These are phyloP conservation scores for Boloria selene DNA, from an alignment of 2,888 invertebrate genomes.

Conservation along the genomic window DNA sequence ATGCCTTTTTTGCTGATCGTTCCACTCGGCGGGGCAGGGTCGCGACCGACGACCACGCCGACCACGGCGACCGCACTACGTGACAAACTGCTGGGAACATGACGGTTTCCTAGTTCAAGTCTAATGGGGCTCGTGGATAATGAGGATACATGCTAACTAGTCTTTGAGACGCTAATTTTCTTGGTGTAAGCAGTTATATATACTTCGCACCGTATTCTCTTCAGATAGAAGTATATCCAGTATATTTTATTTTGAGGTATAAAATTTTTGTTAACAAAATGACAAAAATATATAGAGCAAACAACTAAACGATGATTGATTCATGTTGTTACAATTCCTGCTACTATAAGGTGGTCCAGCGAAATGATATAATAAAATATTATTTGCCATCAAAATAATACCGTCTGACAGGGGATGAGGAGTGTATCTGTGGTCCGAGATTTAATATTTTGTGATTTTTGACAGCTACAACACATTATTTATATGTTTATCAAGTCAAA, in stretches of 20 bases:
- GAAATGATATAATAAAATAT: slow-evolving; percentile 28
- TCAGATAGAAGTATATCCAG: no score
- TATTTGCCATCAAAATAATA: slow-evolving; percentile 26
- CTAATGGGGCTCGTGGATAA: slow-evolving; percentile 34
- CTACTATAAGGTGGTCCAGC: slow-evolving; percentile 31
- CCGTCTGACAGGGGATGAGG: slow-evolving; percentile 30
- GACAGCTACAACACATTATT: slow-evolving; percentile 46
- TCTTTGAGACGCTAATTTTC: slow-evolving; percentile 20
- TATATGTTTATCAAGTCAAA: slow-evolving; percentile 47
- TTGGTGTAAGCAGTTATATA: slow-evolving; percentile 2
- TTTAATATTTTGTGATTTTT: slow-evolving; percentile 44
- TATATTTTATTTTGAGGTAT: not conserved
- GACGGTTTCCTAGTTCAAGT: slow-evolving; percentile 55
- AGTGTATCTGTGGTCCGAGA: slow-evolving; percentile 32
- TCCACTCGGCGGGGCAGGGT: slow-evolving; percentile 63
- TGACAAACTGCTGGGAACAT: slow-evolving; percentile 64
- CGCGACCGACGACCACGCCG: slow-evolving; percentile 55
- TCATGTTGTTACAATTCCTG: slow-evolving; percentile 12
- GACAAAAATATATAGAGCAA: slow-evolving; percentile 1
- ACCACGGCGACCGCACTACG: slow-evolving; percentile 54
- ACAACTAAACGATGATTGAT: slow-evolving; percentile 14
- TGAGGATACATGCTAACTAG: slow-evolving; percentile 33
- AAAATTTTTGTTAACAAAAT: slow-evolving; percentile 1
- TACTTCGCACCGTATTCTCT: not conserved
- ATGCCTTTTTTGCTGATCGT: slow-evolving; percentile 54